These are phyloP conservation scores for Fulica atra DNA, from an alignment of 2,113 vertebrate species.

Conservation along the genomic window DNA sequence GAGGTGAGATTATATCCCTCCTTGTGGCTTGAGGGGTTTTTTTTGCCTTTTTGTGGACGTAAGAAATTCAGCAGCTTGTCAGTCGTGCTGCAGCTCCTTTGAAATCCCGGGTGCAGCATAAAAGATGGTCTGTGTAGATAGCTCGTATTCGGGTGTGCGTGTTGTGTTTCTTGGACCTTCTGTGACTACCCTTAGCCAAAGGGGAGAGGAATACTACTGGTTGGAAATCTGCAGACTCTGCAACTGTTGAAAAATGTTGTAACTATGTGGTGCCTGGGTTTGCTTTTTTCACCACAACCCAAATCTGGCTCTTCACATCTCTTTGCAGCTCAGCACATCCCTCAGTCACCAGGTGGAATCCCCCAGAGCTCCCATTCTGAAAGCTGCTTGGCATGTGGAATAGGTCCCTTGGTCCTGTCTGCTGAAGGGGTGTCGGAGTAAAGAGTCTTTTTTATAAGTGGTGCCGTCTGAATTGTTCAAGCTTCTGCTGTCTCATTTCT, in stretches of 20 bases:
- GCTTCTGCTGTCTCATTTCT: neutral
- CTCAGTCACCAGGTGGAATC: neutral
- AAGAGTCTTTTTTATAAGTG: neutral
- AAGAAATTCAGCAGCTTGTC: conserved; percentile 53
- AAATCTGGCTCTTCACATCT: neutral
- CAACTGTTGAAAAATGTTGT: neutral
- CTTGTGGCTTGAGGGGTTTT: neutral
- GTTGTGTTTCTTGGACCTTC: conserved; percentile 51
- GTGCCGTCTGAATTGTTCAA: neutral
- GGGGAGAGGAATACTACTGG: neutral
- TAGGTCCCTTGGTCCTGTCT: neutral
- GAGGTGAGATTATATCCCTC: conserved; percentile 33
- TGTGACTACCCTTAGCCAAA: neutral
- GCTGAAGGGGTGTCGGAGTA: neutral
- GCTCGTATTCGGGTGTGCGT: neutral
- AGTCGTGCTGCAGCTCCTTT: conserved; percentile 25
- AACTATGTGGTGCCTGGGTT: neutral
- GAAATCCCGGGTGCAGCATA: neutral
- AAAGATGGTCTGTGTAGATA: conserved; percentile 16
- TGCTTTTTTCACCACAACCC: neutral
- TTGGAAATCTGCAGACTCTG: conserved; percentile 14
- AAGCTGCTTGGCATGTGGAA: neutral
- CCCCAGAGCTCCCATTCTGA: neutral
- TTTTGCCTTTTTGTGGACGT: conserved; percentile 14
- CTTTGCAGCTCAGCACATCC: fast-evolving